Evolutionary conservation across 2,113 vertebrate species (phyloP), one percentile per base, ranked within the genome.

Genomic region (Seriola aureovittata): DNA sequence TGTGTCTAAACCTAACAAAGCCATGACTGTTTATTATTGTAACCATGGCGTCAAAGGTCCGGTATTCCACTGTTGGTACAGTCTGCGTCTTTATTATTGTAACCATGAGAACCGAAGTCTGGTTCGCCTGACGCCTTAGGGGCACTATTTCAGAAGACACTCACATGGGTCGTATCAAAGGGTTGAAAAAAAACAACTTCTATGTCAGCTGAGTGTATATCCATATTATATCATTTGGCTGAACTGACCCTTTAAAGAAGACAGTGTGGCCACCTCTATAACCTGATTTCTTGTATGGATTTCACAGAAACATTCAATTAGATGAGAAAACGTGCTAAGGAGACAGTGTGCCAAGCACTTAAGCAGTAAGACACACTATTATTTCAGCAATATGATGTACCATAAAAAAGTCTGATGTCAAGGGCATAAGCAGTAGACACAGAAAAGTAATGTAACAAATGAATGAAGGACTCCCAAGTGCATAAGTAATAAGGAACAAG

Each of bases 381-480:
- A 72, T 64, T 55, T 42, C 23, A 87, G 74, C 10, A 57, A 46
- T 21, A 59, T 36, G 32, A 57, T 42, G 68, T 69, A 8, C 78
- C 32, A 58, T 48, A 23, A 64, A 74, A 73, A 78, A 74, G 46
- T 64, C 48, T 77, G 46, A 46, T 73, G 48, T 85, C 64, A 79
- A 79, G 80, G 85, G 75, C 73, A 67, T 79, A 40, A 23, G 54
- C 68, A 38, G 44, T 1, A 78, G 72, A 46, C 75, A 42, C 5
- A 78, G 72, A 84, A 74, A 72, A 75, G 63, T 58, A 73, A 59
- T 71, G 69, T 40, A 63, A 71, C 65, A 80, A 85, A 82, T 78
- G 32, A 81, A 77, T 19, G 46, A 62, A 65, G n/a, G 54, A 70
- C 75, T 86, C 59, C 71, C 48, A 75, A 55, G 69, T 68, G 72